Conservation (phyloP, 2,797 vertebrate species). For the Oophaga sylvatica region DNA sequence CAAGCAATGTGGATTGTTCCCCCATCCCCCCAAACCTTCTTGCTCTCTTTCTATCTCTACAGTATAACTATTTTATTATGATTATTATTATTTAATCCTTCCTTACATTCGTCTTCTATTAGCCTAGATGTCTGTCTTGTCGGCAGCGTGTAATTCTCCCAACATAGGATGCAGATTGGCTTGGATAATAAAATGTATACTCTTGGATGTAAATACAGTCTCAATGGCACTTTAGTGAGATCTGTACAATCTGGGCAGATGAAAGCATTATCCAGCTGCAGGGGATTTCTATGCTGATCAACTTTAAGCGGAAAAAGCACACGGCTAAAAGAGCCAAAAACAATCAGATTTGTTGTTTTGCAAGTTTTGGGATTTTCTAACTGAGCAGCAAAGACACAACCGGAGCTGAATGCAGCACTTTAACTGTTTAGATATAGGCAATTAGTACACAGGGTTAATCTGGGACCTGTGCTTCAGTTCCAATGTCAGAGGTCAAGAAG, state of each 20-base stretch:
- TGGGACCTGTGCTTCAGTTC: fast-evolving
- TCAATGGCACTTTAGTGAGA: constrained; percentile 64
- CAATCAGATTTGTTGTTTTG: constrained; percentile 63
- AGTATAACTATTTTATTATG: constrained; percentile 60
- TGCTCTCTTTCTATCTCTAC: constrained; percentile 45
- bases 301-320: constrained; percentile 63
- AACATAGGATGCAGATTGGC: constrained; percentile 55
- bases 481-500: constrained; percentile 41
- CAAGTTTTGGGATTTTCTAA: constrained; percentile 58
- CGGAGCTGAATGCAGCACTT: constrained; percentile 35
- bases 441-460: background rate
- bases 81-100: constrained; percentile 63
- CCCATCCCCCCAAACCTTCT: constrained; percentile 11
- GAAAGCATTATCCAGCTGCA: constrained; percentile 61
- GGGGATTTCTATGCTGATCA: constrained; percentile 62
- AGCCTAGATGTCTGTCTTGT: constrained; percentile 61
- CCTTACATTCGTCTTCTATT: constrained; percentile 63
- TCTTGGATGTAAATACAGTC: constrained; percentile 54
- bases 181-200: constrained; percentile 60
- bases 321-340: constrained; percentile 47
- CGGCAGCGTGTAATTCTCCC: constrained; percentile 46
- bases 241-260: constrained; percentile 61
- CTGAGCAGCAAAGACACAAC: constrained; percentile 59
- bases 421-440: constrained; percentile 59
- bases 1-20: constrained; percentile 44